Percentiles rank a stretch among this genome's conserved stretches.
These are phyloP conservation scores for Psephotus haematonotus DNA, from an alignment of 2,113 vertebrate genomes.

Conservation along the genomic window DNA sequence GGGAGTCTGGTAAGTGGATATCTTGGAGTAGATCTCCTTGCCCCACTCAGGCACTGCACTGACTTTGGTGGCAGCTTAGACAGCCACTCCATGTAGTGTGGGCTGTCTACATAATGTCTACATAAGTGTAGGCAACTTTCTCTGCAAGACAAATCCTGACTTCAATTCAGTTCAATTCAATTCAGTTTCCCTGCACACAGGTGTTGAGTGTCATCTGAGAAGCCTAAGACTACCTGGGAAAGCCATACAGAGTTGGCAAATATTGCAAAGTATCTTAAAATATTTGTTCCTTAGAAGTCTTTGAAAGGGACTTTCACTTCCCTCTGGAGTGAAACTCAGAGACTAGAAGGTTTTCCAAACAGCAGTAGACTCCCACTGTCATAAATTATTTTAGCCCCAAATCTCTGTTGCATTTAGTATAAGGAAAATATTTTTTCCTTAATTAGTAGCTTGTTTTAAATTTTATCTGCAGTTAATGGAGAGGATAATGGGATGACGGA, in stretches of 20 bases:
- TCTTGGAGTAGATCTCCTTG: neutral
- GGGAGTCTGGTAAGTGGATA: neutral
- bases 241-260: neutral
- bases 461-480: neutral
- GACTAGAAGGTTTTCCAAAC: neutral
- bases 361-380: neutral
- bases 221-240: neutral
- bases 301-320: neutral
- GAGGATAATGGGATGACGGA: fast-evolving
- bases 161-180: neutral
- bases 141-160: neutral
- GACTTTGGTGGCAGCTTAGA: neutral
- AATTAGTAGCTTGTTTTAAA: neutral
- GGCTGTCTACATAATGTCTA: neutral
- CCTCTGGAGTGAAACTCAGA: neutral
- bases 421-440: neutral
- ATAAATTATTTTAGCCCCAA: neutral
- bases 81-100: fast-evolving
- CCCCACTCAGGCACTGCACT: neutral
- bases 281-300: neutral
- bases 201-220: neutral
- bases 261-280: neutral
- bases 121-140: neutral
- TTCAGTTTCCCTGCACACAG: neutral
- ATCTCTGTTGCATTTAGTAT: neutral